Evolutionary conservation across 2,888 invertebrate species (phyloP).

Genomic region (Ectropis crepuscularia): DNA sequence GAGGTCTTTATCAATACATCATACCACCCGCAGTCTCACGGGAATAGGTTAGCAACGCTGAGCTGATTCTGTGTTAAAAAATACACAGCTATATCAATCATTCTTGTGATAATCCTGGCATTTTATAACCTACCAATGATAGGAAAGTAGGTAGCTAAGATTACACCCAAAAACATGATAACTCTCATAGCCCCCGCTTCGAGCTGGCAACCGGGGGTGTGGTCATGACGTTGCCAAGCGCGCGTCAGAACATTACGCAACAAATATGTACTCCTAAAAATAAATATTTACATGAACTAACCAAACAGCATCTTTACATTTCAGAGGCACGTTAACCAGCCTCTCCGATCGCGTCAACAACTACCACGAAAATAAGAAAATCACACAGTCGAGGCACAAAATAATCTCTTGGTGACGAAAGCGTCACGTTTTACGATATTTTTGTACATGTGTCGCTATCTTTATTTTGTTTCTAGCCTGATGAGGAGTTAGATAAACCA

Average conservation of each 20-base stretch:
- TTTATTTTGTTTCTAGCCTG: conserved; percentile 29
- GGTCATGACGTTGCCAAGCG: conserved; percentile 63
- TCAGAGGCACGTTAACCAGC: conserved; percentile 29
- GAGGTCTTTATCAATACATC: no score
- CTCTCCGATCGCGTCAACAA: conserved; percentile 20
- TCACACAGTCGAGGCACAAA: conserved; percentile 28
- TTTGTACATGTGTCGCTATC: conserved; percentile 27
- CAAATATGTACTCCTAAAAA: conserved; percentile 41
- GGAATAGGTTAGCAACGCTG: conserved; percentile 20
- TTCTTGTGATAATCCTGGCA: conserved; percentile 31
- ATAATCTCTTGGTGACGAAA: conserved; percentile 18
- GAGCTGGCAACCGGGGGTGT: conserved; percentile 70
- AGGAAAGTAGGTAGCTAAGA: conserved; percentile 35
- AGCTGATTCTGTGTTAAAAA: conserved; percentile 6
- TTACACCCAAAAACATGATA: conserved; percentile 50
- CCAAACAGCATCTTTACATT: conserved; percentile 30
- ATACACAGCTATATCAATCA: conserved; percentile 33
- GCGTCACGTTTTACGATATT: conserved; percentile 29
- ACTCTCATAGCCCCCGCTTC: conserved; percentile 38
- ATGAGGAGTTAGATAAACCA: conserved; percentile 30
- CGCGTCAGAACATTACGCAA: conserved; percentile 60
- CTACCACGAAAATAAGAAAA: conserved; percentile 34
- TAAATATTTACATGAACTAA: conserved; percentile 37
- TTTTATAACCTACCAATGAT: conserved; percentile 11
- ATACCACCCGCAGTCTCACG: neutral